Base-by-base conservation (phyloP, 2,797 vertebrate species). In the Propithecus deckenii region DNA sequence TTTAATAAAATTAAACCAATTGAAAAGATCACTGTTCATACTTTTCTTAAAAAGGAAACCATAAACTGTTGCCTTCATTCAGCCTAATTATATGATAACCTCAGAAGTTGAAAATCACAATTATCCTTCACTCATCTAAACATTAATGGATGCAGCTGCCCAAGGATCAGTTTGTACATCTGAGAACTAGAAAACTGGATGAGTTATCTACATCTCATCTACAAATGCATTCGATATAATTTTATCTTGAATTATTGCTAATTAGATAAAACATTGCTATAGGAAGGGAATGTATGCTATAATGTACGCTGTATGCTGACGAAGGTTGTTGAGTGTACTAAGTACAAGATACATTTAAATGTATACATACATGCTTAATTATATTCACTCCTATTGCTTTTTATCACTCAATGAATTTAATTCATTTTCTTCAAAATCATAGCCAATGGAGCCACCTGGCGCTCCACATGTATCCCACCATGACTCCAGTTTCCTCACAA, bases 101-200 rank as follows among this genome's bases (percentile, higher is more conserved):
- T 96, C 5, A 55, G 22, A 97, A 76, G 22, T 0, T 76, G 43
- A 86, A 94, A 89, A 69, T 35, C 6, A 50, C n/a, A 55, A 25
- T 79, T 96, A 90, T 52, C 67, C 55, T 95, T 87, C 95, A 61
- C 12, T 59, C 65, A 92, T 74, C 35, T 79, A 41, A 93, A 48
- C 41, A 78, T 69, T 69, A 94, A 76, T 79, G 71, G 30, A 57
- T 52, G 83, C 11, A 57, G 0, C 11, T 91, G 20, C 11, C 43
- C 72, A 91, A 95, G 74, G 48, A 28, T 88, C 76, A 90, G 55
- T 93, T 72, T 78, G 35, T 63, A 79, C 43, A 91, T 95, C 43
- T 63, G 38, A 91, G 85, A 6, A 86, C 38, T n/a, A 81, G 72
- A 81, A 69, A 92, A 89, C 30, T 72, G 8, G 30, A 50, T 72